Percentiles rank a stretch among this genome's conserved stretches.
phyloP scores from a whole-genome alignment of 2,797 vertebrate species.

The Cuniculus paca region DNA sequence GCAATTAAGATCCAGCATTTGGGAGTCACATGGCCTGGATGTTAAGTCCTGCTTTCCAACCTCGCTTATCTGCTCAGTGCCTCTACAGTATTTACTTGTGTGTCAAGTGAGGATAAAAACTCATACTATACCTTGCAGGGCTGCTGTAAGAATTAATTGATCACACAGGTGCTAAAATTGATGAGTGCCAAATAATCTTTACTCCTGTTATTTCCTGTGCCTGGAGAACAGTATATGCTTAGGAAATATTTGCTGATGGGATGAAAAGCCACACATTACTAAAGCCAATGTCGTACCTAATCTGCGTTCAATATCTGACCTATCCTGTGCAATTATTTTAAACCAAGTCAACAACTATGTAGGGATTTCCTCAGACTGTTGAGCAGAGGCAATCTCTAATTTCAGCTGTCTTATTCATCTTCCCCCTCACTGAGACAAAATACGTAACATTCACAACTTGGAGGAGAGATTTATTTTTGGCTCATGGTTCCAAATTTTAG shows the following conservation, averaged over 20 bases:
- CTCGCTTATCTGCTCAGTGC: background rate
- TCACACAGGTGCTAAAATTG: background rate
- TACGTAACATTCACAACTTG: background rate
- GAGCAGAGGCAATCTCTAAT: background rate
- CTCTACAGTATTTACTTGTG: background rate
- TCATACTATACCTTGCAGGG: background rate
- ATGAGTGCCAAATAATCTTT: background rate
- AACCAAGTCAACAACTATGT: background rate
- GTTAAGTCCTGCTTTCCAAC: background rate
- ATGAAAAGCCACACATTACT: background rate
- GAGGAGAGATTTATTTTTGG: background rate
- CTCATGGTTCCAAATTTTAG: background rate
- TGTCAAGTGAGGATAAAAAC: background rate
- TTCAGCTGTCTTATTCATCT: background rate
- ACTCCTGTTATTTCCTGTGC: background rate
- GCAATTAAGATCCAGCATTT: background rate
- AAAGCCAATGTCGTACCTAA: conserved; percentile 3
- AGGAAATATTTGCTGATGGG: background rate
- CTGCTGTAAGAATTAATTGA: conserved; percentile 30
- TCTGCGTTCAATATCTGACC: background rate
- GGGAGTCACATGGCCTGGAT: background rate
- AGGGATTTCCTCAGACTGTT: background rate
- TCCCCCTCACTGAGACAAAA: background rate
- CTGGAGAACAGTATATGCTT: background rate
- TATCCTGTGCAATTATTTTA: conserved; percentile 39